Evolutionary conservation across 1,140 invertebrate species (phyloP).

Genomic region (Pollicipes pollicipes): DNA sequence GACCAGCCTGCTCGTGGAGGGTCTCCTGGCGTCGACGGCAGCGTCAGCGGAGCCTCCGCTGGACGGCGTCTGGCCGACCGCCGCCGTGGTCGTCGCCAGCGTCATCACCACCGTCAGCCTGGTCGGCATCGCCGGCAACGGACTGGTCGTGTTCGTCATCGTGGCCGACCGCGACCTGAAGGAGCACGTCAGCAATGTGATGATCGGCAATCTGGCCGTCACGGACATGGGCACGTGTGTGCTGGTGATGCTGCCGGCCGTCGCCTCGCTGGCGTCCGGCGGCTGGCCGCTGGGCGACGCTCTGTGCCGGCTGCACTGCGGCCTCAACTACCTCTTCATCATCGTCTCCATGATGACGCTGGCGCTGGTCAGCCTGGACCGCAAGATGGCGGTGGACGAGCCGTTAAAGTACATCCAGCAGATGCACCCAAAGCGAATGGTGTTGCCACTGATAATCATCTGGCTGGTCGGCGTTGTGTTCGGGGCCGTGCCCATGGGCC

Average conservation of each 20-base stretch:
- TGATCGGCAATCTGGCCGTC: conserved; percentile 19
- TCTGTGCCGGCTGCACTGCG: conserved; percentile 36
- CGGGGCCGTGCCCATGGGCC: conserved; percentile 20
- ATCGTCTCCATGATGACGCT: conserved; percentile 33
- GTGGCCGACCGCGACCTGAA: conserved; percentile 23
- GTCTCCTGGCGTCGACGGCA: no score
- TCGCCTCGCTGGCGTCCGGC: conserved; percentile 20
- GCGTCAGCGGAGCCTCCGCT: no score
- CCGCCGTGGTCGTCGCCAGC: background rate
- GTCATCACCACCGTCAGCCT: conserved; percentile 19
- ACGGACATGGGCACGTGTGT: conserved; percentile 23
- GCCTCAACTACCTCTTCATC: conserved; percentile 37
- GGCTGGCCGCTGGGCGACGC: conserved; percentile 26
- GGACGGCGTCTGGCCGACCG: background rate
- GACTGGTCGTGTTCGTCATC: conserved; percentile 26
- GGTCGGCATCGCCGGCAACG: conserved; percentile 30
- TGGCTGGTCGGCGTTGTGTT: conserved; percentile 10
- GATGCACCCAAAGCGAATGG: conserved; percentile 17
- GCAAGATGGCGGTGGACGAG: conserved; percentile 22
- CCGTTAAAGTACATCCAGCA: conserved; percentile 21
- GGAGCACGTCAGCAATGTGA: conserved; percentile 11
- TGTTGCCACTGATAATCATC: conserved; percentile 5
- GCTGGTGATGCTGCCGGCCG: conserved; percentile 23
- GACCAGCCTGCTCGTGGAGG: no score
- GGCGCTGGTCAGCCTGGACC: conserved; percentile 30